A percentile compares a stretch with the other conserved stretches of the same genome.
phyloP scores from a whole-genome alignment of 2,113 vertebrate genomes.

The Phrynosoma platyrhinos region DNA sequence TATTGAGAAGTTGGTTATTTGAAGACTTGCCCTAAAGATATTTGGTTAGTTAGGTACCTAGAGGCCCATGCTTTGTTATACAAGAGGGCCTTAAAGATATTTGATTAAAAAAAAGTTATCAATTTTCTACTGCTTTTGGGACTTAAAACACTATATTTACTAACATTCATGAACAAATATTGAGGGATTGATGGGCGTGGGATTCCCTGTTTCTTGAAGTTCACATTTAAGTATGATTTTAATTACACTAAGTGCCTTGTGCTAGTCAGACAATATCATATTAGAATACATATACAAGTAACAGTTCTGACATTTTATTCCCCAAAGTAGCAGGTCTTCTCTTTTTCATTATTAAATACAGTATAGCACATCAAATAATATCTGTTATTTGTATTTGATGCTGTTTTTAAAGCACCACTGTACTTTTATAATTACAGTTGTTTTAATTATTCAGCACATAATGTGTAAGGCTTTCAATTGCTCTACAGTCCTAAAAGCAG shows the following conservation, averaged over 20 bases:
- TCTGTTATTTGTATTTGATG: neutral
- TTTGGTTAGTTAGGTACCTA: too few species aligned
- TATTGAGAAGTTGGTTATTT: too few species aligned
- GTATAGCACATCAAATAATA: neutral
- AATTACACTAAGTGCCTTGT: neutral
- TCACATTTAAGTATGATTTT: neutral
- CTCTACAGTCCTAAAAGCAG: too few species aligned
- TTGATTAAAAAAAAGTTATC: too few species aligned
- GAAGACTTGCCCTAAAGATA: too few species aligned
- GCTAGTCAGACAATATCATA: neutral
- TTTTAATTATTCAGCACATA: too few species aligned
- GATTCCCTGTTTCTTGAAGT: neutral
- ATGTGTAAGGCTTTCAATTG: too few species aligned
- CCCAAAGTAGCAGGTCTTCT: neutral
- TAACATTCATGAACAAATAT: conserved; percentile 11
- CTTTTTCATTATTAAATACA: neutral
- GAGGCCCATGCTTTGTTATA: too few species aligned
- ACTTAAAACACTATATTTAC: neutral
- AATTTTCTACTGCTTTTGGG: too few species aligned
- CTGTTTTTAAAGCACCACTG: too few species aligned
- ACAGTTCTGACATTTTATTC: neutral
- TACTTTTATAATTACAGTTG: too few species aligned
- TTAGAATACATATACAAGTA: neutral
- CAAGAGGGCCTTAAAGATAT: too few species aligned
- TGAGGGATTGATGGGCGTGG: neutral